Conservation (phyloP, 2,888 invertebrate genomes). For the Quadriops clusia region DNA sequence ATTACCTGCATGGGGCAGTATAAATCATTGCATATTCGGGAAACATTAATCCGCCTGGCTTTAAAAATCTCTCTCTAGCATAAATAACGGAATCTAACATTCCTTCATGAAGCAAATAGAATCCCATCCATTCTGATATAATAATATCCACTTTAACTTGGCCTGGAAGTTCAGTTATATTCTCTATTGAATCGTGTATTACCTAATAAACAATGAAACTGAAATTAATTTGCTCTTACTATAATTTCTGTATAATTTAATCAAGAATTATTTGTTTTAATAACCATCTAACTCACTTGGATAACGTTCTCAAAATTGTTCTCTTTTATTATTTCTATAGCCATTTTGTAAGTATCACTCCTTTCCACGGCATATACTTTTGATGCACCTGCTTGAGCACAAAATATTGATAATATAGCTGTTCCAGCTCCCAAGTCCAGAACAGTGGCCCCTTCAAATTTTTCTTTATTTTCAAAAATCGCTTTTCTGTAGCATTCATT, state of each 20-base stretch:
- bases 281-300: conserved; percentile 39
- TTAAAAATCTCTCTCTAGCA: conserved; percentile 72
- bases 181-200: conserved; percentile 65
- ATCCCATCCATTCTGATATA: conserved; percentile 97
- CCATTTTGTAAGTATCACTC: conserved; percentile 53
- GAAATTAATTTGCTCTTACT: too few relatives aligned
- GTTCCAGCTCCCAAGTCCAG: conserved; percentile 81
- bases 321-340: conserved; percentile 54
- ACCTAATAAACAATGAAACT: conserved; percentile 39
- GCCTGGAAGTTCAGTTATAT: conserved; percentile 49
- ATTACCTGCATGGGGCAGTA: conserved; percentile 43
- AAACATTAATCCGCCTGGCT: conserved; percentile 59
- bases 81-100: conserved; percentile 84
- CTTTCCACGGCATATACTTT: conserved; percentile 81
- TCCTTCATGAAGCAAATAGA: conserved; percentile 87
- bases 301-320: conserved; percentile 56
- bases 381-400: conserved; percentile 80
- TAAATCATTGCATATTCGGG: conserved; percentile 62
- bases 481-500: conserved; percentile 71
- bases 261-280: not conserved
- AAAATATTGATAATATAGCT: conserved; percentile 81
- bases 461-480: conserved; percentile 51
- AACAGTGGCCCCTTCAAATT: conserved; percentile 67
- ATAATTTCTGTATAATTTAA: not conserved
- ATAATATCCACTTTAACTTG: conserved; percentile 72